phyloP scores from a whole-genome alignment of 2,888 invertebrate species.

The Trachelus tabidus region DNA sequence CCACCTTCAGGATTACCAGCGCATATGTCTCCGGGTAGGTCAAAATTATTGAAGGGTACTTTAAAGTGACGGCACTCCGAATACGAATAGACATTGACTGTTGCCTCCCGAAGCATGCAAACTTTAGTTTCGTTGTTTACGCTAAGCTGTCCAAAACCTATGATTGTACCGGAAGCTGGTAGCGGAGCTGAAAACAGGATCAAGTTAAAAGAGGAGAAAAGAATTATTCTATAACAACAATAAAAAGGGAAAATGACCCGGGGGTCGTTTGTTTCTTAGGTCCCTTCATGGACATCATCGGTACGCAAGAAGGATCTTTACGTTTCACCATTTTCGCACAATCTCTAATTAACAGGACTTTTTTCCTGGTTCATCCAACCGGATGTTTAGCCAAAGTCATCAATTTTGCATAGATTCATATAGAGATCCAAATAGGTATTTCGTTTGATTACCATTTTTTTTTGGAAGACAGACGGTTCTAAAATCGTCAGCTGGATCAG shows the following conservation, averaged over 20 bases:
- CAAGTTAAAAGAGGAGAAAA: background rate
- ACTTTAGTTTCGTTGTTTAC: background rate
- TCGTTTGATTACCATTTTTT: background rate
- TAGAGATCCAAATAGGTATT: background rate
- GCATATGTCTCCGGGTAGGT: slow-evolving; percentile 64
- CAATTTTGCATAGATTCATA: background rate
- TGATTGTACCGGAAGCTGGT: background rate
- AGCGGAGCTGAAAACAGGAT: background rate
- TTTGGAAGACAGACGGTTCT: background rate
- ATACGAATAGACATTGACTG: background rate
- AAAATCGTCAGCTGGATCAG: background rate
- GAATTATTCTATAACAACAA: background rate
- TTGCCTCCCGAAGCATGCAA: background rate
- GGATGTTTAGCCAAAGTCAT: background rate
- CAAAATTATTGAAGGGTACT: background rate
- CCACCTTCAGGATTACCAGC: slow-evolving; percentile 78
- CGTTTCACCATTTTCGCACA: background rate
- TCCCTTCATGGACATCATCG: background rate
- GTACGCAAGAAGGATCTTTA: background rate
- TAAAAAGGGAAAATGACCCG: background rate
- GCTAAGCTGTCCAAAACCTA: background rate
- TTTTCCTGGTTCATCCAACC: no score
- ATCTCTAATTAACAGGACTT: background rate
- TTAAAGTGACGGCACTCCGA: background rate
- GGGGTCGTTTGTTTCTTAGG: background rate